phyloP scores from a whole-genome alignment of 2,113 vertebrate species.

The Romanogobio albipinnatus region DNA sequence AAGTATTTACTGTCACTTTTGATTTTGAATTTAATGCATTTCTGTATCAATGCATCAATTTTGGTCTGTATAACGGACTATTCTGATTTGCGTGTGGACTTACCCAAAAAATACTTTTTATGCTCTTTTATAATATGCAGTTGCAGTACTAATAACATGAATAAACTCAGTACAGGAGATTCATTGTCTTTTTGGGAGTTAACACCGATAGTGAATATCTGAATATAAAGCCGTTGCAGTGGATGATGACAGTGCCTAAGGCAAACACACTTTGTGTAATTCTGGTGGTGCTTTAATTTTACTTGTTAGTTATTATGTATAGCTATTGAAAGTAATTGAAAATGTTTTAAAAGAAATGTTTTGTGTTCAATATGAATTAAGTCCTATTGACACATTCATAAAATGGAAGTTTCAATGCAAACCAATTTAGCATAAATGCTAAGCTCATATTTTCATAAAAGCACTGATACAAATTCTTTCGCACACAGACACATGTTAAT shows the following conservation, averaged over 20 bases:
- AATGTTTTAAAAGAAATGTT: neutral
- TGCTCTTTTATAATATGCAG: neutral
- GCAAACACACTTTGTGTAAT: neutral
- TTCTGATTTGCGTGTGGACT: neutral
- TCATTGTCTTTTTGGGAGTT: slow-evolving; percentile 1
- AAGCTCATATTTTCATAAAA: neutral
- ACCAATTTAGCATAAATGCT: neutral
- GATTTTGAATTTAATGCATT: neutral
- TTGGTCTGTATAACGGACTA: neutral
- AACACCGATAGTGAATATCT: neutral
- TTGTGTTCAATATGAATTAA: neutral
- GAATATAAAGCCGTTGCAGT: slow-evolving; percentile 6
- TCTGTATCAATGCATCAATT: too few species aligned
- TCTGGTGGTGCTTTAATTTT: neutral
- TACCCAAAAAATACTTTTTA: neutral
- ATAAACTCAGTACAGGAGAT: neutral
- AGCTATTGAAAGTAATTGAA: neutral
- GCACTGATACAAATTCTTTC: neutral
- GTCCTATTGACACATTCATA: neutral
- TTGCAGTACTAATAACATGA: neutral
- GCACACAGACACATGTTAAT: neutral
- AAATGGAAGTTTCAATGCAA: neutral
- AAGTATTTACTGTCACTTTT: neutral
- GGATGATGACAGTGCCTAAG: neutral
- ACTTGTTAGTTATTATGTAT: neutral